Evolutionary conservation across 2,797 vertebrate genomes (phyloP).

Genomic region (Cheirogaleus major): DNA sequence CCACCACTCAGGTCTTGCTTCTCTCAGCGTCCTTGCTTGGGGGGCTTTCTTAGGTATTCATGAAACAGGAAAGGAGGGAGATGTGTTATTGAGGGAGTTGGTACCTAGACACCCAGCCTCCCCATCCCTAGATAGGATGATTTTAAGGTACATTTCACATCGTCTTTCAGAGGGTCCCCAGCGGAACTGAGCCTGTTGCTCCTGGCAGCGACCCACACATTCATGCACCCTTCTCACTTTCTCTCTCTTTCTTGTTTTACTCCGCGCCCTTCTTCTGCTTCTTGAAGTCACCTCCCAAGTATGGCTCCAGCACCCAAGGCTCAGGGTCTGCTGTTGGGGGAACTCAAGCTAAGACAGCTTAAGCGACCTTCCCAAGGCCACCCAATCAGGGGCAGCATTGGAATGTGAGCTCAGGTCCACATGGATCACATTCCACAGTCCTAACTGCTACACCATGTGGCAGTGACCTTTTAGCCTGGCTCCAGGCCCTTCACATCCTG

Average conservation of each 20-base stretch:
- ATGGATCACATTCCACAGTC: neutral
- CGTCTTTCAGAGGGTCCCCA: neutral
- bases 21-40: neutral
- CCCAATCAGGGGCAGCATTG: neutral
- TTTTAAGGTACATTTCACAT: neutral
- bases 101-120: neutral
- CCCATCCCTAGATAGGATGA: neutral
- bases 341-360: neutral
- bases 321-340: neutral
- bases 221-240: neutral
- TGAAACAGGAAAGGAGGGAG: neutral
- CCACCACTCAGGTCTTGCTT: neutral
- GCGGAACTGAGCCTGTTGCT: neutral
- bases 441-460: accelerated
- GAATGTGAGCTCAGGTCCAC: neutral
- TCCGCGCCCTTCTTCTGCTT: neutral
- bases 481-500: neutral
- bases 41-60: neutral
- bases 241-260: neutral
- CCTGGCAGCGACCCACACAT: no score
- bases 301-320: neutral
- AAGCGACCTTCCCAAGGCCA: neutral
- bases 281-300: neutral
- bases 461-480: neutral
- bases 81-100: neutral